Evolutionary conservation across 2,888 invertebrate species (phyloP), one percentile per base, ranked within the genome.

Genomic region (Apoda limacodes): DNA sequence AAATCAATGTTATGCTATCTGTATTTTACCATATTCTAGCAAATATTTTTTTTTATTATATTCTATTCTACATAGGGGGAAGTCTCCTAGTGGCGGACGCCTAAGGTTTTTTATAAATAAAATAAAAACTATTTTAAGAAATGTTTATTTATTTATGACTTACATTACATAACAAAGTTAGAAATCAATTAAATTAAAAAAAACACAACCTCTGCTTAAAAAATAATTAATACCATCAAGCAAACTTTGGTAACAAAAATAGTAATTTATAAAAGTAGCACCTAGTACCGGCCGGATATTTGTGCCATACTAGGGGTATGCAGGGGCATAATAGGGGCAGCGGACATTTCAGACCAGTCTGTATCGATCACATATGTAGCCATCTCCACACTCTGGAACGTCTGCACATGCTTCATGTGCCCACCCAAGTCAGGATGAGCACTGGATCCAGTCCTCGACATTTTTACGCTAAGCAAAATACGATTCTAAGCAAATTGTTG

Each of bases 281-380:
- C 34, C 34, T 34, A 34, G 29, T 13, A 27, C 24, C 38, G 38
- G 34, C 28, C 34, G 23, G 4, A n/a, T 13, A 9, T 10, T n/a
- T 9, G 5, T 23, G 4, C n/a, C 5, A 23, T 6, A 11, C 23
- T 9, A 3, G 7, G 13, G 23, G 5, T n/a, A n/a, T n/a, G n/a
- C n/a, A n/a, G n/a, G n/a, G n/a, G n/a, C n/a, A n/a, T n/a, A n/a
- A n/a, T n/a, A n/a, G n/a, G n/a, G n/a, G 30, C n/a, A 21, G 26
- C 30, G 17, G 30, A 33, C n/a, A n/a, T n/a, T n/a, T n/a, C n/a
- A n/a, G n/a, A 31, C 19, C 20, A 35, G 26, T 9, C 9, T 28
- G 26, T 32, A 37, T 27, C 34, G 34, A 32, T 40, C 40, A 24
- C 40, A 33, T n/a, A n/a, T n/a, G n/a, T n/a, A n/a, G n/a, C n/a